These are phyloP conservation scores for Muscidifurax raptorellus DNA, from an alignment of 1,140 invertebrate species.

Conservation along the genomic window DNA sequence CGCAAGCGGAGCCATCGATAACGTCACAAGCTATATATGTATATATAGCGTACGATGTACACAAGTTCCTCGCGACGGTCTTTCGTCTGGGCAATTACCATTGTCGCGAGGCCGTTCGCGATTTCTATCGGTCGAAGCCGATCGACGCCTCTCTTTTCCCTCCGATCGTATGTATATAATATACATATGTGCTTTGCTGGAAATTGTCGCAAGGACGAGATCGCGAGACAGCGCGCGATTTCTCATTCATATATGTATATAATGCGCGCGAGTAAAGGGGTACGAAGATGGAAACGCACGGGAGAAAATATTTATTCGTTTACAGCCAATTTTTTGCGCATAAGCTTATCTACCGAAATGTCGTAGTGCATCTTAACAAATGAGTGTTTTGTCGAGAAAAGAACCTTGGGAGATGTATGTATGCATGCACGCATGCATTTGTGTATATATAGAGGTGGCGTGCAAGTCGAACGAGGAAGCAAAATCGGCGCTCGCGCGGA, in stretches of 20 bases:
- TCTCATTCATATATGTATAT: not conserved
- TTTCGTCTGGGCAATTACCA: not conserved
- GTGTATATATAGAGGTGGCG: too few species aligned
- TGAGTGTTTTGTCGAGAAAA: slow-evolving; percentile 12
- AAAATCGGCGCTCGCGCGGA: slow-evolving; percentile 34
- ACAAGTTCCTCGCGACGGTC: not conserved
- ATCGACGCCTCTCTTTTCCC: not conserved
- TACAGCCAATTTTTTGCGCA: too few species aligned
- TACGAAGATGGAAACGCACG: too few species aligned
- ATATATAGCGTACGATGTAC: too few species aligned
- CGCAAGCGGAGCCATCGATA: not conserved
- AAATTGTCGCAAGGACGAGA: slow-evolving; percentile 39
- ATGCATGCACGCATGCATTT: too few species aligned
- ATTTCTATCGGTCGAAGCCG: slow-evolving; percentile 19
- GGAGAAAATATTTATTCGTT: not conserved
- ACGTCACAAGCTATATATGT: not conserved
- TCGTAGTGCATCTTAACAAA: not conserved
- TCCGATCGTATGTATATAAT: not conserved
- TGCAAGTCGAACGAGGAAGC: slow-evolving; percentile 30
- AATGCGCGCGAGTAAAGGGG: not conserved
- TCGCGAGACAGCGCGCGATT: slow-evolving; percentile 2
- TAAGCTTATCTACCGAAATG: too few species aligned
- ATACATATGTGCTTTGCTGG: not conserved
- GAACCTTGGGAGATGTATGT: slow-evolving; percentile 39
- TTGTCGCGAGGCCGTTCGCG: slow-evolving; percentile 17